Evolutionary conservation across 2,797 vertebrate genomes (phyloP).

Genomic region (Borostomias antarcticus): DNA sequence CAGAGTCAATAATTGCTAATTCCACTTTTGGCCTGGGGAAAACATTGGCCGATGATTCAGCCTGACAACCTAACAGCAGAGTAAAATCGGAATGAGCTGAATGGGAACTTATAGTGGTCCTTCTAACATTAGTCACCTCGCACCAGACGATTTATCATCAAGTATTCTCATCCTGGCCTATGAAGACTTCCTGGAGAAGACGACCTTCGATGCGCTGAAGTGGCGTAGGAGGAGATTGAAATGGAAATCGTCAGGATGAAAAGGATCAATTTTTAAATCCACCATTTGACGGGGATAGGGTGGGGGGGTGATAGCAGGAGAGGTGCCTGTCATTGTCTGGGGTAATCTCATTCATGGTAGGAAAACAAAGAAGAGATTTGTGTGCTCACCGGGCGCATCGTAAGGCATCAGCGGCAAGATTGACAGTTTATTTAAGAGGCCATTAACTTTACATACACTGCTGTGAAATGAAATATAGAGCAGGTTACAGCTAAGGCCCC

Average conservation of each 20-base stretch:
- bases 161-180: slow-evolving; percentile 32
- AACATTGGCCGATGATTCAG: slow-evolving; percentile 62
- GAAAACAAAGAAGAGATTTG: slow-evolving; percentile 54
- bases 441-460: slow-evolving; percentile 81
- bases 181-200: slow-evolving; percentile 46
- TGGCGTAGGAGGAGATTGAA: slow-evolving; percentile 67
- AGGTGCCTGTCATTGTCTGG: slow-evolving; percentile 32
- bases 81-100: slow-evolving; percentile 68
- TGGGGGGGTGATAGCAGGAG: slow-evolving; percentile 14
- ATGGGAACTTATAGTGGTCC: slow-evolving; percentile 60
- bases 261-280: slow-evolving; percentile 75
- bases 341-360: slow-evolving; percentile 53
- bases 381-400: slow-evolving; percentile 52
- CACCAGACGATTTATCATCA: slow-evolving; percentile 51
- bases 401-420: slow-evolving; percentile 58
- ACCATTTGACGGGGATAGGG: slow-evolving; percentile 47
- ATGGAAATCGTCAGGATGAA: slow-evolving; percentile 75
- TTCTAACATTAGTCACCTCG: slow-evolving; percentile 63
- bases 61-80: slow-evolving; percentile 62
- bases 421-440: slow-evolving; percentile 84
- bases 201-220: slow-evolving; percentile 29
- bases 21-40: slow-evolving; percentile 69
- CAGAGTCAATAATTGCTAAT: slow-evolving; percentile 73
- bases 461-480: slow-evolving; percentile 64
- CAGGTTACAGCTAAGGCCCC: slow-evolving; percentile 47